Base-by-base conservation (phyloP, 2,113 vertebrate genomes). In the Oncorhynchus tshawytscha region DNA sequence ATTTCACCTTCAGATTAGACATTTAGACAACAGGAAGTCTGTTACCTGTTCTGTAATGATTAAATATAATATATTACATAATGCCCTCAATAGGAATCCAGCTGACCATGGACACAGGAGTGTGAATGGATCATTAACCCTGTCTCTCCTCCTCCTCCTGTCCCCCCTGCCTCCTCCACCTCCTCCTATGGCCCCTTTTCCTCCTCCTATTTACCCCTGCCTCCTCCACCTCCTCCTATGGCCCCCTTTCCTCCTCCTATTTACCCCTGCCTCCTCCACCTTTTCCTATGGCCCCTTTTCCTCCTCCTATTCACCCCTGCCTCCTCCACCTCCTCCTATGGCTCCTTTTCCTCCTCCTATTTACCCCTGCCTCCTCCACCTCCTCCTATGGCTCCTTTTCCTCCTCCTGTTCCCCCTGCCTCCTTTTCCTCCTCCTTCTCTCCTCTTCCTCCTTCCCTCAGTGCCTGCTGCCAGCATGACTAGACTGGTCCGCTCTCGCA, bases 401-500 rank as follows among this genome's bases (percentile, higher is more conserved):
- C 39, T 45, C 8, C 31, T 34, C 31, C 31, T 34, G 1, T 34
- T 45, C 0, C 39, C 2, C 9, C 1, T 11, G 39, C 39, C 39
- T 45, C 39, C 39, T 45, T 11, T 11, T 2, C 8, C 39, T 39
- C 39, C 39, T 11, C 39, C 39, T 39, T 9, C 34, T 45, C 39
- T 45, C 39, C 39, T 45, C 39, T 11, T 45, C 39, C 39, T 45
- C 39, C 39, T 45, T 11, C 9, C 25, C 1, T 27, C 85, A 99
- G 98, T 99, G 94, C 98, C 98, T 31, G 92, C 97, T 0, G 97
- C 96, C 78, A 97, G 97, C 89, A 99, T 99, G 98, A 99, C 98
- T 81, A 94, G 98, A 71, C 93, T 99, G 80, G 96, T 95, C 88
- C 93, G 97, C 54, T 99, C 98, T 71, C 97, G 98, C 81, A 99